Evolutionary conservation across 2,113 vertebrate genomes (phyloP), one percentile per base, ranked within the genome.

Genomic region (Nesoenas mayeri): DNA sequence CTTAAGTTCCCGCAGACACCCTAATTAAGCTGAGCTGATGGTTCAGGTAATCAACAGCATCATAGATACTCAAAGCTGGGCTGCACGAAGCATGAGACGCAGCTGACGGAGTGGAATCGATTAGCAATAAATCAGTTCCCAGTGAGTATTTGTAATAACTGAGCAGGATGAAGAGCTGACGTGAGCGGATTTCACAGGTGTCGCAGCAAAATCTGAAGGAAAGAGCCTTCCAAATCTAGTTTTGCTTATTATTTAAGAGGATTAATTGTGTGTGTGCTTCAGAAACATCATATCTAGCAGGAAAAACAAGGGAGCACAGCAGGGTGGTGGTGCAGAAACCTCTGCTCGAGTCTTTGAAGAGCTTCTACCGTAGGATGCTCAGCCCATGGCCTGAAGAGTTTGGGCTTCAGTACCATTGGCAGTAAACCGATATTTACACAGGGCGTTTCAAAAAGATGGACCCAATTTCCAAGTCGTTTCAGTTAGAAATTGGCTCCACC

Each of bases 341-440:
- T 2, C 25, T 20, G 34, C 18, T 29, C 2, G 13, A 28, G 70
- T 14, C 60, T 38, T 56, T 3, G 40, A 38, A 54, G n/a, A 65
- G 82, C 51, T 74, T 6, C 32, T 15, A 31, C 36, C 36, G 36
- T 47, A 21, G 16, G 19, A 4, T 12, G 28, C 51, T 34, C 29
- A 1, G 40, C 9, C 31, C 12, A 2, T 26, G 38, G 22, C 22
- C 53, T 34, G 5, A 11, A 15, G 24, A 9, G 15, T n/a, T 34
- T 15, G 61, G 24, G 10, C 71, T 42, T 20, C 26, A 4, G 54
- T 8, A 11, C 10, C 3, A 13, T 26, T 51, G 2, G 3, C 0
- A 15, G 16, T 28, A 13, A 44, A 38, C 15, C 9, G 8, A 4
- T 10, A 6, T 15, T 19, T 47, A 19, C 9, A 47, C 44, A 47